Base-by-base conservation (phyloP, 1,140 invertebrate genomes). In the Drosophila ambigua region DNA sequence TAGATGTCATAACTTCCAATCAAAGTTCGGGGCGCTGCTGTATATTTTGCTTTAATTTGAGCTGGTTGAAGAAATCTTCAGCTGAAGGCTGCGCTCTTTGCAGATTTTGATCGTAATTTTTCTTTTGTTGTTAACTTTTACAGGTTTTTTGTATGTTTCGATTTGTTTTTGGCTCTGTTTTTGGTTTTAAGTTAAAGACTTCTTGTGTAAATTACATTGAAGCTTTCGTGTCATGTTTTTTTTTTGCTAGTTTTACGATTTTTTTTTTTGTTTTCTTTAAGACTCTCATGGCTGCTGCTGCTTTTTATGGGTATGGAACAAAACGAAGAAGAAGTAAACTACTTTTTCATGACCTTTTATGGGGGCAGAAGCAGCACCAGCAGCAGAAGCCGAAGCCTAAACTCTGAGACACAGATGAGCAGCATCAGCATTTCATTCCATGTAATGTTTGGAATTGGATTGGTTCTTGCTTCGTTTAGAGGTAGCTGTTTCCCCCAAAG, bases 151-250 rank as follows among this genome's bases (percentile, higher is more conserved):
- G 35, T 39, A 13, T 39, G 35, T 39, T 39, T 39, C 13, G 13
- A 11, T 13, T 4, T 11, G 9, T 35, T 9, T 35, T 35, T 9
- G 31, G 3, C 9, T 35, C 5, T 50, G 26, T 24, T 41, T 24
- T 61, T 24, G 52, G 26, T 28, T 35, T 35, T 11, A 35, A 35
- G 9, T 55, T 61, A 52, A 61, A 61, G n/a, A 41, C 57, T 55
- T 54, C 49, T 73, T 53, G 72, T 59, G 69, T 77, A 77, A 77
- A 76, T 72, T 72, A 76, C 69, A 62, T 72, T 76, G 62, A 72
- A 62, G 69, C 44, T 6, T 49, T 65, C 53, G 45, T 77, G 58
- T 63, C 51, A 66, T 72, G 72, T 41, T 9, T 39, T 28, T 31
- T 26, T 24, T 55, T 35, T 13, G 23, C 2, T 31, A 43, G 43